Evolutionary conservation across 1,140 invertebrate genomes (phyloP).

Genomic region (Conus betulinus): DNA sequence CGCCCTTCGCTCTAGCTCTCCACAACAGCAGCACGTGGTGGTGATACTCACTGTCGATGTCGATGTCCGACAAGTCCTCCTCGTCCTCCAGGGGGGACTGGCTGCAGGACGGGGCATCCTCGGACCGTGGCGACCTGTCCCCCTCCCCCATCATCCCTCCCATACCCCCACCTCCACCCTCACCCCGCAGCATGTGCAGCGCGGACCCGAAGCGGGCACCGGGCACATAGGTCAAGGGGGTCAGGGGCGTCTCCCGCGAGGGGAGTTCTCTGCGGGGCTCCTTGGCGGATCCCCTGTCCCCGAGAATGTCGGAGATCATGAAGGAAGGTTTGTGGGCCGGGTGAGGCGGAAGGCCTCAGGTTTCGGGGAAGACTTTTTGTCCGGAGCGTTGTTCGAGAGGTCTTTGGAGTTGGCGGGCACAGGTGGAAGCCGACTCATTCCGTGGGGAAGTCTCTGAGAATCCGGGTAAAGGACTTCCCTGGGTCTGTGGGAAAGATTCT

Average conservation of each 20-base stretch:
- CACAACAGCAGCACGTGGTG: not conserved
- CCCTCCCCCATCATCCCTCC: not conserved
- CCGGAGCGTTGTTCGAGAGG: no score
- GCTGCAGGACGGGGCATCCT: slow-evolving; percentile 16
- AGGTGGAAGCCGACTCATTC: no score
- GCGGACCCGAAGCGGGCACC: not conserved
- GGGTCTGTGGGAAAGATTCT: not conserved
- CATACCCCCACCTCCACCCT: not conserved
- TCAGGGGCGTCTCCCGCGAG: not conserved
- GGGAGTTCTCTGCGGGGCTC: not conserved
- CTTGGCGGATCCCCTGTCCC: not conserved
- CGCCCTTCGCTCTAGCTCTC: no score
- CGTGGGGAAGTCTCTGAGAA: no score
- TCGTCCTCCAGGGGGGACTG: slow-evolving; percentile 8
- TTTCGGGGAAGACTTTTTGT: not conserved
- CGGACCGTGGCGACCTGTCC: not conserved
- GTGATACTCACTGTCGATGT: slow-evolving; percentile 4
- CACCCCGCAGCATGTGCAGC: not conserved
- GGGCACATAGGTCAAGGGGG: not conserved
- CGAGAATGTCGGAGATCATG: slow-evolving; percentile 23
- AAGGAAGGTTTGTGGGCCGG: slow-evolving; percentile 12
- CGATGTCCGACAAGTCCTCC: not conserved
- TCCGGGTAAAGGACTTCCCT: not conserved
- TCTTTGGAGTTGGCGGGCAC: no score
- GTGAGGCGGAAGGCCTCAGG: not conserved